A percentile compares a stretch with the other conserved stretches of the same genome.
phyloP scores from a whole-genome alignment of 1,140 invertebrate genomes.

The Heliothis subflexa region DNA sequence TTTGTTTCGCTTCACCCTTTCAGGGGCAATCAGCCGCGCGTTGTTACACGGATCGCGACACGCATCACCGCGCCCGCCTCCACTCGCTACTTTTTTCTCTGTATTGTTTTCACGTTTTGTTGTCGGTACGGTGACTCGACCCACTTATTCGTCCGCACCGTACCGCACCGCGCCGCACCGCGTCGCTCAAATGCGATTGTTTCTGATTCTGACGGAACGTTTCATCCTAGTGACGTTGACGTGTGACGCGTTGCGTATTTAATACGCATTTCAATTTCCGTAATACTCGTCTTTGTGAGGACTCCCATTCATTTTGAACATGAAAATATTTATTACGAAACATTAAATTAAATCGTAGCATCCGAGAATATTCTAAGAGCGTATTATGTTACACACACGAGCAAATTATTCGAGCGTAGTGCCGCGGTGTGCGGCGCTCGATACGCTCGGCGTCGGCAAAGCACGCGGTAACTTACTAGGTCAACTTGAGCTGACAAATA shows the following conservation, averaged over 20 bases:
- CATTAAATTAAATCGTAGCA: conserved; percentile 1
- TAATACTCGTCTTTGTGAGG: not conserved
- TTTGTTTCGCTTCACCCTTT: conserved; percentile 73
- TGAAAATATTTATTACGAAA: not conserved
- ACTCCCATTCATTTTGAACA: not conserved
- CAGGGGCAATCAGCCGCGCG: conserved; percentile 77
- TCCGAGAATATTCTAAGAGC: not conserved
- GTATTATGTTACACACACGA: not conserved
- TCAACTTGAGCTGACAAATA: not conserved
- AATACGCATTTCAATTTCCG: conserved; percentile 14
- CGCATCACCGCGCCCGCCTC: conserved; percentile 64
- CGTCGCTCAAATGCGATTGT: conserved; percentile 49
- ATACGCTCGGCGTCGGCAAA: conserved; percentile 1
- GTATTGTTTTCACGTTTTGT: conserved; percentile 63
- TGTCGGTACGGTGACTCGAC: conserved; percentile 51
- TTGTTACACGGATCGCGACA: conserved; percentile 72
- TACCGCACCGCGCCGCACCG: conserved; percentile 8
- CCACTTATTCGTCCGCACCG: conserved; percentile 47
- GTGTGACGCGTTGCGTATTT: not conserved
- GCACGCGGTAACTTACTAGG: conserved; percentile 1
- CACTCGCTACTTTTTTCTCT: conserved; percentile 48
- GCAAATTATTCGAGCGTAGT: not conserved
- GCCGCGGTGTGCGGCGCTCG: conserved; percentile 5
- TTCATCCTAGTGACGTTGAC: conserved; percentile 36
- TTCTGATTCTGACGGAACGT: conserved; percentile 45